Evolutionary conservation across 2,888 invertebrate genomes (phyloP).

Genomic region (Stenoptilia bipunctidactyla): DNA sequence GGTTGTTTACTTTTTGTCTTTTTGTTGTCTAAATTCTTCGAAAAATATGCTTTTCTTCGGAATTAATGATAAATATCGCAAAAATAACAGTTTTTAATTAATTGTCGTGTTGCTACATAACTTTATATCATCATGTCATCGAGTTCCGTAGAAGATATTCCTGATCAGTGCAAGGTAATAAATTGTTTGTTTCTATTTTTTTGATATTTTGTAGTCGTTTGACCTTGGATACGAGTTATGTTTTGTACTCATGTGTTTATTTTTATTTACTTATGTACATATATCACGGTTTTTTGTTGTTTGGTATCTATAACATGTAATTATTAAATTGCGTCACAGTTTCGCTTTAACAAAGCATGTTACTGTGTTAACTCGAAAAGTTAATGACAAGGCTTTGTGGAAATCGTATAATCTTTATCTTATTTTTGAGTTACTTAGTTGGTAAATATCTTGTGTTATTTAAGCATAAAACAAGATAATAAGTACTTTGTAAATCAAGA

Average conservation of each 20-base stretch:
- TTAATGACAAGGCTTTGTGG: too few relatives aligned
- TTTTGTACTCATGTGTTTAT: background rate
- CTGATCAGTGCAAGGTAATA: conserved; percentile 48
- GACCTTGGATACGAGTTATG: background rate
- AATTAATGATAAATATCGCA: conserved; percentile 5
- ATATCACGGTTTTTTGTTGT: too few relatives aligned
- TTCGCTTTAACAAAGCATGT: too few relatives aligned
- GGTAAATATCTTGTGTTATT: too few relatives aligned
- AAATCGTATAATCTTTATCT: too few relatives aligned
- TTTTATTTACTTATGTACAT: too few relatives aligned
- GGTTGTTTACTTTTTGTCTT: conserved; percentile 21
- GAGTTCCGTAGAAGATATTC: conserved; percentile 56
- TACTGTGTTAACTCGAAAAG: too few relatives aligned
- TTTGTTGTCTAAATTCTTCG: conserved; percentile 23
- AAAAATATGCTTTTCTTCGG: conserved; percentile 28
- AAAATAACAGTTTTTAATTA: conserved; percentile 9
- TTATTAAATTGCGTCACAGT: background rate
- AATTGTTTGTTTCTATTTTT: conserved; percentile 1
- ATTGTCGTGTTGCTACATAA: conserved; percentile 6
- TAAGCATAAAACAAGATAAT: too few relatives aligned
- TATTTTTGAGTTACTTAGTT: too few relatives aligned
- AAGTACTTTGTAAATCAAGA: too few relatives aligned
- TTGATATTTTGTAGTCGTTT: background rate
- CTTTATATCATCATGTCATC: conserved; percentile 39
- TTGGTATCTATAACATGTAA: too few relatives aligned